Base-by-base conservation (phyloP, 2,113 vertebrate genomes). In the Meriones unguiculatus region DNA sequence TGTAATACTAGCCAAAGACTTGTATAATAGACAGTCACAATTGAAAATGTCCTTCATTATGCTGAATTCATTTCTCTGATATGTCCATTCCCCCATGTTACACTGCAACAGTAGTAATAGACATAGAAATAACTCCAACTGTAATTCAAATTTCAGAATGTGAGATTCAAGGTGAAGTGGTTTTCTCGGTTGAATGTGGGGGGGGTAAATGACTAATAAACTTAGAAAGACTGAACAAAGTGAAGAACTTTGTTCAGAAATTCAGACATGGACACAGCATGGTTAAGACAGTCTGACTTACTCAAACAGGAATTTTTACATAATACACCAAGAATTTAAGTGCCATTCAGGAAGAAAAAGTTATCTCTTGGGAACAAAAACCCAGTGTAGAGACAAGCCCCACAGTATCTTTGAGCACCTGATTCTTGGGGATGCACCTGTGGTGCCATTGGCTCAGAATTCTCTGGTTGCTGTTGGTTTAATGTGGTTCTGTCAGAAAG, bases 1-100 rank as follows among this genome's bases (percentile, higher is more conserved):
- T 96, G 35, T 96, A 92, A 94, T 93, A 75, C 52, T 85, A 97
- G 95, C 97, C 96, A 96, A 95, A 95, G 89, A 90, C n/a, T 91
- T 95, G 84, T 96, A 91, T 95, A 97, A 97, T 97, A 93, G 96
- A 82, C 46, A 96, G 80, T 84, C 91, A 96, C 96, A 97, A 96
- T 96, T 88, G 95, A 94, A 97, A 97, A 97, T 97, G 95, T 96
- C 95, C 97, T 98, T 97, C 89, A 97, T 97, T 96, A 93, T 94
- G 89, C 93, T 94, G 94, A 97, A 97, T 97, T 97, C 93, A 96
- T 95, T 96, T 97, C 65, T 94, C 89, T 95, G 87, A 95, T 94
- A 46, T 97, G 75, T 97, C 91, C 95, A 90, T 98, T 97, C 73
- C 70, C 80, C 96, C 80, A 73, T 96, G 59, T 95, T 97, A 80